phyloP scores from a whole-genome alignment of 2,797 vertebrate species.

The Percopsis omiscomaycus region DNA sequence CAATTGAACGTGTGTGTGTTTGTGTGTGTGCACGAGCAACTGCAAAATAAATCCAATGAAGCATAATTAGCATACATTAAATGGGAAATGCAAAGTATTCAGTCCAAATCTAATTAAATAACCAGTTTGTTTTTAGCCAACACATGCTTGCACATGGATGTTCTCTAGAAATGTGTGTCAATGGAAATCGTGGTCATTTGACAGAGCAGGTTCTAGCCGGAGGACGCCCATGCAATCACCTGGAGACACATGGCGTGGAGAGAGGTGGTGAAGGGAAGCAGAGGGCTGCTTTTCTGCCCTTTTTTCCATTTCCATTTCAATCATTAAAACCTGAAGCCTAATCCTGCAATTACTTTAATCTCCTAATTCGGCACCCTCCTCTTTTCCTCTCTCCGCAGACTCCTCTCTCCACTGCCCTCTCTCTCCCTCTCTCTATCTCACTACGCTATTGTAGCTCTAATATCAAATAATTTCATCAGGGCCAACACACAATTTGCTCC shows the following conservation, averaged over 20 bases:
- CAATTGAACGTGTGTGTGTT: neutral
- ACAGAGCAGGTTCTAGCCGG: constrained; percentile 25
- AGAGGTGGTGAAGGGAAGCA: constrained; percentile 45
- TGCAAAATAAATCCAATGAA: constrained; percentile 11
- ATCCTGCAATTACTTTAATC: constrained; percentile 79
- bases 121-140: constrained; percentile 22
- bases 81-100: constrained; percentile 4
- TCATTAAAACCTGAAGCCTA: constrained; percentile 77
- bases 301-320: constrained; percentile 74
- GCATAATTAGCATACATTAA: neutral
- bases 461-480: constrained; percentile 43
- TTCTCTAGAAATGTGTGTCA: constrained; percentile 51
- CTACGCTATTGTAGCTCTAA: constrained; percentile 33
- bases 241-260: constrained; percentile 53
- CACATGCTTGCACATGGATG: constrained; percentile 33
- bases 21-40: neutral
- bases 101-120: constrained; percentile 12
- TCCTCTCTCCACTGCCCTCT: constrained; percentile 22
- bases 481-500: constrained; percentile 27
- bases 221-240: constrained; percentile 58
- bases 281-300: constrained; percentile 59
- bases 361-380: constrained; percentile 69
- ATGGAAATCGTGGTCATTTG: constrained; percentile 31
- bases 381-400: constrained; percentile 39
- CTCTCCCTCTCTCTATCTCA: constrained; percentile 11